Base-by-base conservation (phyloP, 2,797 vertebrate species). In the Eidolon dupreanum region DNA sequence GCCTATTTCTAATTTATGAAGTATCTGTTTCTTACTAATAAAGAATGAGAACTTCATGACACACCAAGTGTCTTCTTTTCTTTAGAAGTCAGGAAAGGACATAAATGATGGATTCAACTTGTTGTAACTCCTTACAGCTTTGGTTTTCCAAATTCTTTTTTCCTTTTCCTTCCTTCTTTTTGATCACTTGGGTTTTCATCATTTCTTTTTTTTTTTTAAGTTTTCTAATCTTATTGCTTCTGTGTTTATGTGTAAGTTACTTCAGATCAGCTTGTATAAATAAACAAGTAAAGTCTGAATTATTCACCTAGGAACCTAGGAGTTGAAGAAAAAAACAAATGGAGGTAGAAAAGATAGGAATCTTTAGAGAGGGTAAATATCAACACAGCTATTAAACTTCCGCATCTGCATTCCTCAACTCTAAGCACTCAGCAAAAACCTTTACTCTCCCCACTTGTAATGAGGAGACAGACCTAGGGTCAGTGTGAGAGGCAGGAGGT, bases 221-320 rank as follows among this genome's bases (percentile, higher is more conserved):
- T 41, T 89, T 89, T 57, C 24, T 33, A 16, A 11, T 92, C 61
- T 87, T 65, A 57, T 22, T 92, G 16, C 9, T 55, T 66, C 6
- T 86, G 11, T 83, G 36, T 74, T 92, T 82, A 82, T 38, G 15
- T 90, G 19, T 79, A 73, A 86, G 73, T 70, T 57, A 22, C 5
- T 24, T 63, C 49, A 66, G 12, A 77, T 90, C 12, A 22, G 7
- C 57, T 61, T 33, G 16, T 16, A 59, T 81, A 90, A 95, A 73
- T 85, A 85, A 87, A 74, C 33, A 95, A 94, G 57, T 87, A 28
- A 90, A 57, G n/a, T 43, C 57, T 93, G 36, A 93, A 85, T 95
- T 88, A 90, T 95, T 95, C 49, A 93, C 36, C 22, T 79, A 81
- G 46, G 49, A 88, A 86, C 4, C 38, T 19, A 63, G 26, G 22